Evolutionary conservation across 1,140 invertebrate species (phyloP).

Genomic region (Melitaea cinxia): DNA sequence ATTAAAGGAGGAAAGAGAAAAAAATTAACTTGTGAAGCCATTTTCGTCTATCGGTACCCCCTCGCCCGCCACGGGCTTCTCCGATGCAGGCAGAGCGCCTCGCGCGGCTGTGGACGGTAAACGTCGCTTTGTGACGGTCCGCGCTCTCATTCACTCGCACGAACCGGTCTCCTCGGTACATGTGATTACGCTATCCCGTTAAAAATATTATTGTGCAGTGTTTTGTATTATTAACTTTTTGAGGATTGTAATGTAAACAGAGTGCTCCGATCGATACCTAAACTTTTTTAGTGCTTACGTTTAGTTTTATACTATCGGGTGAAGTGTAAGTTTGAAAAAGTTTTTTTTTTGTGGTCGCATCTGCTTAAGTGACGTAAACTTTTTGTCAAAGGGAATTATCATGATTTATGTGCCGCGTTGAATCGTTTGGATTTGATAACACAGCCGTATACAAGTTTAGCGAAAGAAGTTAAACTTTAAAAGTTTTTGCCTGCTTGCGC

Average conservation of each 20-base stretch:
- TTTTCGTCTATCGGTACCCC: slow-evolving; percentile 77
- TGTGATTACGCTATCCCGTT: slow-evolving; percentile 58
- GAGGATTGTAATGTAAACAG: slow-evolving; percentile 30
- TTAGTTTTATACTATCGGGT: slow-evolving; percentile 39
- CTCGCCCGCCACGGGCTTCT: slow-evolving; percentile 64
- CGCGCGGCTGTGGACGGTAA: slow-evolving; percentile 52
- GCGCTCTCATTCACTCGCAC: slow-evolving; percentile 35
- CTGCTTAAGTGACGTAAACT: slow-evolving; percentile 32
- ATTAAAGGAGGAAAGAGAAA: slow-evolving; percentile 82
- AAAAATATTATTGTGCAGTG: slow-evolving; percentile 51
- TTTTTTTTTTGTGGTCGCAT: slow-evolving; percentile 34
- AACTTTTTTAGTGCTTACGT: slow-evolving; percentile 32
- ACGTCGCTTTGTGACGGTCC: slow-evolving; percentile 44
- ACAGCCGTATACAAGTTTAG: slow-evolving; percentile 2
- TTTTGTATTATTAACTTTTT: slow-evolving; percentile 33
- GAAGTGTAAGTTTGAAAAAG: slow-evolving; percentile 49
- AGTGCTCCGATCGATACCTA: slow-evolving; percentile 26
- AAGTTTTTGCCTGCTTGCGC: slow-evolving; percentile 24
- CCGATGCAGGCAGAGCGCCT: slow-evolving; percentile 61
- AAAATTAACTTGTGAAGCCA: slow-evolving; percentile 82
- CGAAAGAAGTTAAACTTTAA: slow-evolving; percentile 13
- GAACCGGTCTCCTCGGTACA: slow-evolving; percentile 52
- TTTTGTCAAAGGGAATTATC: slow-evolving; percentile 19
- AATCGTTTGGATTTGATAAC: slow-evolving; percentile 32
- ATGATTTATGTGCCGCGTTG: slow-evolving; percentile 32